These are phyloP conservation scores for Chamaetylas fuelleborni DNA, from an alignment of 2,113 vertebrate genomes.

Conservation along the genomic window DNA sequence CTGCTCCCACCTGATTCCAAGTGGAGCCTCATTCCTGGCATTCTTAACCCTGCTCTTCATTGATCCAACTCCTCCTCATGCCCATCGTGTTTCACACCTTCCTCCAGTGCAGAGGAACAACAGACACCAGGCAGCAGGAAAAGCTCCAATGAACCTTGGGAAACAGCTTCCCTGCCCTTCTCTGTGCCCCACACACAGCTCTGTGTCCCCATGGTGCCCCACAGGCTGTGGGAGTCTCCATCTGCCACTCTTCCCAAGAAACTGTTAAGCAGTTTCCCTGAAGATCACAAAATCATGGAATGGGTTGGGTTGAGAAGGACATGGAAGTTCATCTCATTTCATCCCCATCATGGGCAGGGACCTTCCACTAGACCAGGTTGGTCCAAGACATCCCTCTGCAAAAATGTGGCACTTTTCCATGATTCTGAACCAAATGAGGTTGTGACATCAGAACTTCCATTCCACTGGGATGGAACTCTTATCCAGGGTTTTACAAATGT, in stretches of 20 bases:
- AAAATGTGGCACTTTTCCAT: not conserved
- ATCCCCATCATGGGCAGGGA: not conserved
- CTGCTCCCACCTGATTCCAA: not conserved
- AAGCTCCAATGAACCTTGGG: rapidly evolving
- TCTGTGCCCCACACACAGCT: rapidly evolving
- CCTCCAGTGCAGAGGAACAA: not conserved
- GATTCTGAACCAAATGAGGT: not conserved
- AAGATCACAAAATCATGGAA: not conserved
- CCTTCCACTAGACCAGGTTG: not conserved
- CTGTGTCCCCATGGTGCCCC: rapidly evolving
- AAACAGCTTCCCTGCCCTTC: not conserved
- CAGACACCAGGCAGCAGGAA: not conserved
- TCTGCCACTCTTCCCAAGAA: not conserved
- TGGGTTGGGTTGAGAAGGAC: not conserved
- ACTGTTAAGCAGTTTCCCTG: not conserved
- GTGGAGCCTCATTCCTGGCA: not conserved
- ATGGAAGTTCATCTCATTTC: not conserved
- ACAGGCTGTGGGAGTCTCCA: rapidly evolving
- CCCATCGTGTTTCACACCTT: not conserved
- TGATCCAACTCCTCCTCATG: not conserved
- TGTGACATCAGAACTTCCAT: not conserved
- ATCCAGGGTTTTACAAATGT: not conserved
- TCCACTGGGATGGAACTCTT: not conserved
- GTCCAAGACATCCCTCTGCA: not conserved
- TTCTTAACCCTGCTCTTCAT: not conserved